phyloP scores from a whole-genome alignment of 2,888 invertebrate species.

The Rhorus exstirpatorius region DNA sequence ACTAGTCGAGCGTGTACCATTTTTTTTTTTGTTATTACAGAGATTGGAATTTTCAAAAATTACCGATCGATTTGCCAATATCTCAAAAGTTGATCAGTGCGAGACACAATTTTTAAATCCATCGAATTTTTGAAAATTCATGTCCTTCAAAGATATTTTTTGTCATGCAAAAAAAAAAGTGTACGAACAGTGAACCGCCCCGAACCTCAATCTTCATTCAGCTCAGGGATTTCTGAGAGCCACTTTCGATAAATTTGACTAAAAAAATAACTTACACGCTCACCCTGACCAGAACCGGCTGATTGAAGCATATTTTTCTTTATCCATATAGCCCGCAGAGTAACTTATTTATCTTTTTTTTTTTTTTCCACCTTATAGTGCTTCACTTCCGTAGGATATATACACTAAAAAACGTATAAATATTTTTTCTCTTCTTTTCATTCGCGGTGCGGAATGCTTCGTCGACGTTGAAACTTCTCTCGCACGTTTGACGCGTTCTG shows the following conservation, averaged over 20 bases:
- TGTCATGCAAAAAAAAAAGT: no score
- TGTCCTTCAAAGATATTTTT: no score
- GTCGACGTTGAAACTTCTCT: constrained; percentile 5
- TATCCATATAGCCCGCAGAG: constrained; percentile 70
- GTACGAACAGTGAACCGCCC: no score
- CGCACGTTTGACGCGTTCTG: constrained; percentile 34
- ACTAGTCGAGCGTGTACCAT: no score
- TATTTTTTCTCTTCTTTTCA: not conserved
- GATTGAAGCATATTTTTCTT: constrained; percentile 72
- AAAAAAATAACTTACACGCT: constrained; percentile 68
- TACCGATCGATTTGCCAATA: no score
- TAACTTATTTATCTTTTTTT: no score
- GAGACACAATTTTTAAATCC: no score
- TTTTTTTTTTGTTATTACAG: no score
- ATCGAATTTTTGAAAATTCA: no score
- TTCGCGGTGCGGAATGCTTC: not conserved
- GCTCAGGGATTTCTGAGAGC: not conserved
- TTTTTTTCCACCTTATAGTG: constrained; percentile 5
- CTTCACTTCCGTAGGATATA: not conserved
- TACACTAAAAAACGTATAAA: no score
- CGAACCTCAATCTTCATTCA: not conserved
- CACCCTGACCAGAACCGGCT: constrained; percentile 18
- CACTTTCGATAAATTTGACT: not conserved
- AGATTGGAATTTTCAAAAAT: no score
- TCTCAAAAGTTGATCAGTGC: no score